Conservation (phyloP, 2,888 invertebrate genomes). For the Orgyia antiqua region DNA sequence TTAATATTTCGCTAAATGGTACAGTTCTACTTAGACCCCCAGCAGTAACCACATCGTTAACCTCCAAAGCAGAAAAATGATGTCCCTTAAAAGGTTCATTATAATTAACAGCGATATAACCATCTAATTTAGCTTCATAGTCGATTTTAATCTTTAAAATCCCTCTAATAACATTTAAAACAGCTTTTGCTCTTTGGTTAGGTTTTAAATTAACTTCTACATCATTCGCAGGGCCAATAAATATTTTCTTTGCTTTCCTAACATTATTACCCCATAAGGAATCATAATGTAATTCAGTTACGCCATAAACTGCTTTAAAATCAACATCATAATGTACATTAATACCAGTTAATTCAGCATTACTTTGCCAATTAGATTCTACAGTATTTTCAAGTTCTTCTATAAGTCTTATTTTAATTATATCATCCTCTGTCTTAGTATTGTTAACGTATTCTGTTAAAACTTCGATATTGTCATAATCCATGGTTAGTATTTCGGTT, state of each 20-base stretch:
- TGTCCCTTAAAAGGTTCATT: neutral
- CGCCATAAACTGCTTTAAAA: neutral
- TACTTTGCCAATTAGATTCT: neutral
- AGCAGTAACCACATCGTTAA: neutral
- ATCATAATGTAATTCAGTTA: neutral
- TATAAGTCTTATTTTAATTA: neutral
- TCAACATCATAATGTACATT: neutral
- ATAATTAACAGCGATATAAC: neutral
- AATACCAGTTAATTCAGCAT: neutral
- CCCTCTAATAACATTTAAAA: neutral
- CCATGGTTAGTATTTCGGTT: neutral
- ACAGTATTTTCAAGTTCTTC: neutral
- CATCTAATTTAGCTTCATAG: neutral
- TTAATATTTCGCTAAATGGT: neutral
- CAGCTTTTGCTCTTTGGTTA: slow-evolving; percentile 6
- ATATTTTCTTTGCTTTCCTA: neutral
- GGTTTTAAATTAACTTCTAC: slow-evolving; percentile 21
- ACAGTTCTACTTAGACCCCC: neutral
- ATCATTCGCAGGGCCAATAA: slow-evolving; percentile 5
- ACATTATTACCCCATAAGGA: neutral
- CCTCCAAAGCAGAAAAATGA: neutral
- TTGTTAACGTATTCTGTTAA: neutral
- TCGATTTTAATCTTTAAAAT: neutral
- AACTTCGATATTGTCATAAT: neutral
- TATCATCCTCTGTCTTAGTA: neutral